Conservation (phyloP, 2,888 invertebrate species). For the Synergus itoensis region DNA sequence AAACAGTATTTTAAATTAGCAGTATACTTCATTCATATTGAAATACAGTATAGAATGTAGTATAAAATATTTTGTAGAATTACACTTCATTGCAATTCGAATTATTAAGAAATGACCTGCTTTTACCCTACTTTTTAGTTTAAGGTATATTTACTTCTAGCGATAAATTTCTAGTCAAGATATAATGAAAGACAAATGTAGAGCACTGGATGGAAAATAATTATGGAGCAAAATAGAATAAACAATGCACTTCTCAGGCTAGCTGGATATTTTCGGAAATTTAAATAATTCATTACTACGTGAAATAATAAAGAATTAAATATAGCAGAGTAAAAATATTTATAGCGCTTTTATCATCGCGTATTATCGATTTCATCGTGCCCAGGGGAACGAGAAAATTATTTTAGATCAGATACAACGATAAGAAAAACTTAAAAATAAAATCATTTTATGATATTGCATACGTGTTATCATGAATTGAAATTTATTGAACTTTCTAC, state of each 20-base stretch:
- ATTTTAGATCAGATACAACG: not conserved
- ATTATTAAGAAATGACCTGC: conserved; percentile 10
- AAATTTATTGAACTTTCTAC: no score
- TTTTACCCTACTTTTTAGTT: conserved; percentile 15
- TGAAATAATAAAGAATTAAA: not conserved
- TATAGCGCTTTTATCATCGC: not conserved
- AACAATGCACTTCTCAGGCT: not conserved
- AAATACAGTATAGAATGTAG: not conserved
- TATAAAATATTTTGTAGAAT: not conserved
- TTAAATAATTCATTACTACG: not conserved
- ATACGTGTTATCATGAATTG: no score
- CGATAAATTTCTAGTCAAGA: conserved; percentile 13
- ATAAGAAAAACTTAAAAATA: not conserved
- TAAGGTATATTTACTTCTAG: conserved; percentile 6
- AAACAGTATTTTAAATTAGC: not conserved
- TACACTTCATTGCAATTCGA: conserved; percentile 17
- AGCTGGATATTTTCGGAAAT: conserved; percentile 5
- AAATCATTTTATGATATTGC: no score
- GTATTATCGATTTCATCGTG: not conserved
- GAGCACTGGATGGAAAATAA: conserved; percentile 1
- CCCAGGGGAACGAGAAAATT: not conserved
- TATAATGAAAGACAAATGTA: conserved; percentile 14
- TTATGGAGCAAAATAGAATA: conserved; percentile 7
- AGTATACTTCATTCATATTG: not conserved
- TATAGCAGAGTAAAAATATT: not conserved